Evolutionary conservation across 64 coral and sea anemone genomes (phyloP).

Genomic region (Catalaphyllia jardinei): DNA sequence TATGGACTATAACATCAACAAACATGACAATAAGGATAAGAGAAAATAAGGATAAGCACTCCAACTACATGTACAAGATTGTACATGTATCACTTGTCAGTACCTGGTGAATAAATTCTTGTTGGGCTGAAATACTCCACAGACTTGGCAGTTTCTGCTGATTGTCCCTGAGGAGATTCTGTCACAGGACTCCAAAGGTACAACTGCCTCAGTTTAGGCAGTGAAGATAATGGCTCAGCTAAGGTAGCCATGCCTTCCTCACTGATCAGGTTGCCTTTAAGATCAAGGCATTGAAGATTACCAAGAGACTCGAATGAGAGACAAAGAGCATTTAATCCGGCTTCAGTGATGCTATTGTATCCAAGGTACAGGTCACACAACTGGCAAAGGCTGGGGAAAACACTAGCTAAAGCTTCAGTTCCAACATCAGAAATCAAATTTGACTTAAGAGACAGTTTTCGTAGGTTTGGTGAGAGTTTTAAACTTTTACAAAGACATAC

Average conservation of each 20-base stretch:
- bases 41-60: not conserved
- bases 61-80: too few species aligned
- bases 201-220: slow-evolving; percentile 45
- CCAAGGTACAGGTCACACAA: slow-evolving; percentile 41
- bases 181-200: slow-evolving; percentile 47
- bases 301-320: not conserved
- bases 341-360: slow-evolving; percentile 51
- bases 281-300: slow-evolving; percentile 36
- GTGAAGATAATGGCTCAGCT: not conserved
- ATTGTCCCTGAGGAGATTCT: not conserved
- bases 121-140: not conserved
- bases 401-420: slow-evolving; percentile 14
- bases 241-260: slow-evolving; percentile 43
- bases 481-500: slow-evolving; percentile 37
- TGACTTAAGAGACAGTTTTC: slow-evolving; percentile 43
- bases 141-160: not conserved
- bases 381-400: not conserved
- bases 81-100: too few species aligned
- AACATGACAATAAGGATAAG: too few species aligned
- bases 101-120: not conserved
- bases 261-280: slow-evolving; percentile 48
- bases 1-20: too few species aligned
- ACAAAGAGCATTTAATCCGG: slow-evolving; percentile 25
- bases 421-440: slow-evolving; percentile 60
- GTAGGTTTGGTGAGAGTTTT: slow-evolving; percentile 10